These are phyloP conservation scores for Psammodynastes pulverulentus DNA, from an alignment of 2,113 vertebrate species.

Conservation along the genomic window DNA sequence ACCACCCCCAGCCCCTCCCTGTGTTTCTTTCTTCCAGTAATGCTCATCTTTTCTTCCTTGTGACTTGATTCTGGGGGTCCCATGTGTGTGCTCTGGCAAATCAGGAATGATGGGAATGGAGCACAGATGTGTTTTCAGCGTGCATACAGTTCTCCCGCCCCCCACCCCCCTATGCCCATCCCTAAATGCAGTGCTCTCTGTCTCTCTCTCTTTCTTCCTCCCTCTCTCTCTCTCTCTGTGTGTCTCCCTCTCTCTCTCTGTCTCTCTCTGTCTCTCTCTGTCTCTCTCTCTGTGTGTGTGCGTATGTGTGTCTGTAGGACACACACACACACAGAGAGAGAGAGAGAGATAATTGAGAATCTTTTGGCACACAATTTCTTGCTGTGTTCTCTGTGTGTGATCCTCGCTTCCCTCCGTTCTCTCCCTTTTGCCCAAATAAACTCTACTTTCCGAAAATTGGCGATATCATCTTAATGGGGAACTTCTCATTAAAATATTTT, in stretches of 20 bases:
- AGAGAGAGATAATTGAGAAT: background rate
- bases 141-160: background rate
- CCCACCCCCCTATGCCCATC: background rate
- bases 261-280: no score
- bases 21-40: background rate
- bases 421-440: background rate
- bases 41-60: background rate
- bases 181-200: background rate
- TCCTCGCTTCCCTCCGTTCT: background rate
- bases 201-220: no score
- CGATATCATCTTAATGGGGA: background rate
- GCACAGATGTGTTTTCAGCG: background rate
- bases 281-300: background rate
- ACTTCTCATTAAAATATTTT: background rate
- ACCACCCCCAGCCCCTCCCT: background rate
- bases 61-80: background rate
- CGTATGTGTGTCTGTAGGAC: background rate
- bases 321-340: background rate
- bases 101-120: background rate
- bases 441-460: background rate
- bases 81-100: background rate
- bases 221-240: no score
- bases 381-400: background rate
- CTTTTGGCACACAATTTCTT: background rate
- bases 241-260: fast-evolving